A percentile compares a stretch with the other conserved stretches of the same genome.
phyloP scores from a whole-genome alignment of 2,797 vertebrate genomes.

The Hirundo rustica region DNA sequence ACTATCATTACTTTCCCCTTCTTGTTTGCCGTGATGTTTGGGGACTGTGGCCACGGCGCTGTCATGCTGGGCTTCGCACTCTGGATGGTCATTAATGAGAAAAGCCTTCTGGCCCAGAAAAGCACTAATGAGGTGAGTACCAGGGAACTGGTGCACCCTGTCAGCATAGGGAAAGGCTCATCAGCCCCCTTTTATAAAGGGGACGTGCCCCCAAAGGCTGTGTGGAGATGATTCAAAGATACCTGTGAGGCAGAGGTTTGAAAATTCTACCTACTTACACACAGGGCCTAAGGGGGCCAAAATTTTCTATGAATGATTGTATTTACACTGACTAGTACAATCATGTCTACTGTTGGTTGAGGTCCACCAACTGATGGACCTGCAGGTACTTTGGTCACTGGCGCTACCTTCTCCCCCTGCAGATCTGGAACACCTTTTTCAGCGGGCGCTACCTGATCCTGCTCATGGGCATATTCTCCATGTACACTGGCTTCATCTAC shows the following conservation, averaged over 20 bases:
- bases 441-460: constrained; percentile 80
- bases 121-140: constrained; percentile 77
- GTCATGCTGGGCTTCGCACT: constrained; percentile 79
- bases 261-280: neutral
- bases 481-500: constrained; percentile 84
- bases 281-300: neutral
- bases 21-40: constrained; percentile 89
- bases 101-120: constrained; percentile 73
- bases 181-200: neutral
- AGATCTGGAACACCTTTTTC: constrained; percentile 86
- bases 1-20: constrained; percentile 86
- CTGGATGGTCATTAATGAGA: constrained; percentile 81
- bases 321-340: neutral
- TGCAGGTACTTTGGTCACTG: neutral
- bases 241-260: neutral
- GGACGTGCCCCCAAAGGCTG: neutral
- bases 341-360: neutral
- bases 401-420: neutral
- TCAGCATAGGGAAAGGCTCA: neutral
- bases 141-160: neutral
- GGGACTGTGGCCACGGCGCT: constrained; percentile 79
- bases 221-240: neutral
- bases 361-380: neutral
- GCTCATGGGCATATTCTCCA: constrained; percentile 82
- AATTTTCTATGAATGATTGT: neutral